phyloP scores from a whole-genome alignment of 1,140 invertebrate genomes.

The Acromyrmex echinatior region DNA sequence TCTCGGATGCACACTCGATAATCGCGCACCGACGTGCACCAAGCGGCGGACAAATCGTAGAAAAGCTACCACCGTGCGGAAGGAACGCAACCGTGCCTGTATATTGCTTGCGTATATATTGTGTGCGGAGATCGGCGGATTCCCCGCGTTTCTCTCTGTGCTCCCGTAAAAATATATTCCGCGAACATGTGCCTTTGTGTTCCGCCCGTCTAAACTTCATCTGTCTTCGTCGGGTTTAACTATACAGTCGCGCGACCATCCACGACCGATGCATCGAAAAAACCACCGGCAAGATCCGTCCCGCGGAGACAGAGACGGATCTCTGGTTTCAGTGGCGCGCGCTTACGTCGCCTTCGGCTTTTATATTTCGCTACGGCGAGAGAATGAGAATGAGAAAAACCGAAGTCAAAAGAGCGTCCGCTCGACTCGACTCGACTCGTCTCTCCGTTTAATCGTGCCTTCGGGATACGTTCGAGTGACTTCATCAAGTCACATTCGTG shows the following conservation, averaged over 20 bases:
- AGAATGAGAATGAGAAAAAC: constrained; percentile 73
- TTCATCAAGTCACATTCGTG: constrained; percentile 52
- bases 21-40: constrained; percentile 52
- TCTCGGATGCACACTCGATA: constrained; percentile 66
- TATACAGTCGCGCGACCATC: constrained; percentile 37
- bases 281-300: constrained; percentile 38
- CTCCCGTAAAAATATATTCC: constrained; percentile 39
- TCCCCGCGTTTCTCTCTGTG: constrained; percentile 2
- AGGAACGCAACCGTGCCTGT: not conserved
- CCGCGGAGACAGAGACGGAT: constrained; percentile 46
- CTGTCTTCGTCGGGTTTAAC: constrained; percentile 52
- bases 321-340: constrained; percentile 39
- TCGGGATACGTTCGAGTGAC: constrained; percentile 58
- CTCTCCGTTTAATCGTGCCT: constrained; percentile 54
- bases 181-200: constrained; percentile 31
- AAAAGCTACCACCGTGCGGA: constrained; percentile 17
- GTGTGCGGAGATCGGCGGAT: constrained; percentile 1
- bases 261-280: constrained; percentile 43
- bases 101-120: not conserved
- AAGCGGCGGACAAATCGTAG: not conserved
- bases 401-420: constrained; percentile 22
- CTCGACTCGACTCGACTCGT: constrained; percentile 37
- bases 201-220: constrained; percentile 46
- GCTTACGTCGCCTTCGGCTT: constrained; percentile 66
- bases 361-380: constrained; percentile 72